phyloP scores from a whole-genome alignment of 2,797 vertebrate species.

The Amazona finschi region DNA sequence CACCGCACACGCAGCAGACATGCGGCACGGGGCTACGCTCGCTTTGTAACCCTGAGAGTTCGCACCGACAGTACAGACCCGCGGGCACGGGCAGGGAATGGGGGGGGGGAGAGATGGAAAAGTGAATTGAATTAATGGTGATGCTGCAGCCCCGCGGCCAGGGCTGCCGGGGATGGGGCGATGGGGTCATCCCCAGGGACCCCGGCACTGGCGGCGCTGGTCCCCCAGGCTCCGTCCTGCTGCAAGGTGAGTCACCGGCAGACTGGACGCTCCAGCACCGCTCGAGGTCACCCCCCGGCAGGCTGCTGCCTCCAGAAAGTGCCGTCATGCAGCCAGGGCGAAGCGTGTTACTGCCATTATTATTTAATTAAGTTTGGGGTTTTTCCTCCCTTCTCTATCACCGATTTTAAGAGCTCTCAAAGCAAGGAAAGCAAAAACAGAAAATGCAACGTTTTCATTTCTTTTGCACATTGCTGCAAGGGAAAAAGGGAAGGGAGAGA shows the following conservation, averaged over 20 bases:
- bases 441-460: not conserved
- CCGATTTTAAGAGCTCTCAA: conserved; percentile 4
- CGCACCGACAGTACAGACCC: rapidly evolving
- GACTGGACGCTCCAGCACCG: not conserved
- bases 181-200: not conserved
- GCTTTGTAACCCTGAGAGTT: not conserved
- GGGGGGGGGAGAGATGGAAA: not conserved
- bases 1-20: not conserved
- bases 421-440: not conserved
- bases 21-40: not conserved
- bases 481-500: not conserved
- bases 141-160: not conserved
- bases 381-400: not conserved
- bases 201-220: not conserved
- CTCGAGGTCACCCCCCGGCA: conserved; percentile 39
- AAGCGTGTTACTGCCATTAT: conserved; percentile 6
- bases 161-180: not conserved
- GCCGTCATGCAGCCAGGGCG: not conserved
- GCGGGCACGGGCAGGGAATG: not conserved
- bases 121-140: not conserved
- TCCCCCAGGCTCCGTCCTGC: not conserved
- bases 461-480: not conserved
- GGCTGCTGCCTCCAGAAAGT: conserved; percentile 4
- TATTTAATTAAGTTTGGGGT: not conserved
- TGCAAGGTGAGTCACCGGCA: conserved; percentile 56